Evolutionary conservation across 2,888 invertebrate genomes (phyloP).

Genomic region (Plebejus melissa): DNA sequence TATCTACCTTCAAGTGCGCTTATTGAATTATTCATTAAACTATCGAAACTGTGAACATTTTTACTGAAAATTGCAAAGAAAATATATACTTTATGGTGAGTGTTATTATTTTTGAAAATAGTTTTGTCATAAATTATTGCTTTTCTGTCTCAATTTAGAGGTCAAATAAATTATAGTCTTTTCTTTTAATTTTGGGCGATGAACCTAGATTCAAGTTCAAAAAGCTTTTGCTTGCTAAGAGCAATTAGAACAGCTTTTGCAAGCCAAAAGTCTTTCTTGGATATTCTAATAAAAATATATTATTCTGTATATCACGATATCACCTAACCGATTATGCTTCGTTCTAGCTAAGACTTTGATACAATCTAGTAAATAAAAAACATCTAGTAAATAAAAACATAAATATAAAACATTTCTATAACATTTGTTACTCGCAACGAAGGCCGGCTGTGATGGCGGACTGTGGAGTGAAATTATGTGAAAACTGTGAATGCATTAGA

Average conservation of each 20-base stretch:
- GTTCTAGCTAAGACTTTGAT: neutral
- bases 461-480: slow-evolving; percentile 21
- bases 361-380: neutral
- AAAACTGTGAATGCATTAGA: slow-evolving; percentile 23
- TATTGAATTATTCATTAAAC: slow-evolving; percentile 10
- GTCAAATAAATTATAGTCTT: no score
- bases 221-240: no score
- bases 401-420: neutral
- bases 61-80: neutral
- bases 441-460: neutral
- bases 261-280: no score
- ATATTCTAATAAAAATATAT: no score
- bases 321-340: neutral
- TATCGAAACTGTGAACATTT: slow-evolving; percentile 11
- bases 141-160: no score
- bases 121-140: neutral
- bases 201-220: no score
- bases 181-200: no score
- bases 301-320: no score
- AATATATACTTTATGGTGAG: neutral
- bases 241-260: no score
- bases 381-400: neutral
- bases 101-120: neutral
- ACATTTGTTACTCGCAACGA: neutral
- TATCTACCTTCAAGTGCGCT: slow-evolving; percentile 5